phyloP scores from a whole-genome alignment of 2,888 invertebrate genomes.

The Lymantria monacha region DNA sequence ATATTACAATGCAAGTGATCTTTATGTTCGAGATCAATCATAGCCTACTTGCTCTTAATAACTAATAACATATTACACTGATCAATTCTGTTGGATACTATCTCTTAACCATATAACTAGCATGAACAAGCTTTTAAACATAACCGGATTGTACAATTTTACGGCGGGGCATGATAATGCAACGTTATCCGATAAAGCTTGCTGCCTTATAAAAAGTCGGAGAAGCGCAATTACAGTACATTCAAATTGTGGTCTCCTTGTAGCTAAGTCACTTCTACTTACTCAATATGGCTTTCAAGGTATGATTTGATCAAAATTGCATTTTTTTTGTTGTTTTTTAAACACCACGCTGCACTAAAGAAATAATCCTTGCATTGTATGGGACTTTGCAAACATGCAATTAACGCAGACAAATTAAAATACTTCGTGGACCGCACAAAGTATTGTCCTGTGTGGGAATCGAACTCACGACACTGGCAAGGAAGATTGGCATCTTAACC shows the following conservation, averaged over 20 bases:
- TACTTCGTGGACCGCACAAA: no score
- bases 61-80: slow-evolving; percentile 40
- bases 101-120: slow-evolving; percentile 20
- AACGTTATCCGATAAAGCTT: slow-evolving; percentile 48
- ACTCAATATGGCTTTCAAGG: slow-evolving; percentile 69
- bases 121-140: slow-evolving; percentile 41
- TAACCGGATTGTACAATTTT: slow-evolving; percentile 47
- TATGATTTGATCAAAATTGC: slow-evolving; percentile 25
- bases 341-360: no score
- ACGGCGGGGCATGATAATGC: slow-evolving; percentile 43
- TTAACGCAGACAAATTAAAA: no score
- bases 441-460: no score
- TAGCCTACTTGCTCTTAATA: slow-evolving; percentile 46
- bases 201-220: slow-evolving; percentile 62
- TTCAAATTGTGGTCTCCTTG: slow-evolving; percentile 63
- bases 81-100: slow-evolving; percentile 35
- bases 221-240: slow-evolving; percentile 51
- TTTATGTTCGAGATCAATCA: slow-evolving; percentile 63
- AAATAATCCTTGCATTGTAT: no score
- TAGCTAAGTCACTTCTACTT: slow-evolving; percentile 55
- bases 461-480: no score
- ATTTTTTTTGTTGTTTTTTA: no score
- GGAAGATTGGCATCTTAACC: no score
- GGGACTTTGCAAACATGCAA: no score
- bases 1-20: slow-evolving; percentile 62